Base-by-base conservation (phyloP, 2,113 vertebrate genomes). In the Hippocampus comes region DNA sequence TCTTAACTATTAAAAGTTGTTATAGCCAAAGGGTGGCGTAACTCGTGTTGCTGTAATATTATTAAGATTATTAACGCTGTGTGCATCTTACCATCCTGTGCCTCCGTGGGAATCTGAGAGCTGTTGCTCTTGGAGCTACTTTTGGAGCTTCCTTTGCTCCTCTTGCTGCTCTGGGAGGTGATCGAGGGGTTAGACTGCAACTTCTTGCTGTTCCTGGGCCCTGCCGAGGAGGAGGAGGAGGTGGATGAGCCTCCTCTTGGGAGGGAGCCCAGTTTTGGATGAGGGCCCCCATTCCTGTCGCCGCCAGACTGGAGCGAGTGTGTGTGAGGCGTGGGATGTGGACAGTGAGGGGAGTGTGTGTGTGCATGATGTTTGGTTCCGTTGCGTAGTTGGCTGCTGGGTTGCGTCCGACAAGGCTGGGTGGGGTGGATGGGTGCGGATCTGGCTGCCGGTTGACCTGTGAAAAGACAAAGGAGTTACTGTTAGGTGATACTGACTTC, bases 61-160 rank as follows among this genome's bases (percentile, higher is more conserved):
- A 60, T 30, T 30, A 30, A 17, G 57, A 30, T 30, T 15, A 18
- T 34, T 34, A 18, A 15, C 34, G 27, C 5, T 20, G 27, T 48
- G 21, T 25, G 51, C 25, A 1, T 57, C 93, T 92, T 90, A 98
- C 96, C 97, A 78, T 97, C 95, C 84, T 96, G 95, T 0, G 94
- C 94, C 84, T 97, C 95, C 20, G 93, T 93, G 56, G 96, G 97
- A 73, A 98, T 95, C 90, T 98, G 95, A 6, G 96, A 97, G 42
- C 94, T 91, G 72, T 94, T 90, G 0, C 95, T 95, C 71, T 98
- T 95, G 4, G 96, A 97, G 41, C 94, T 91, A 70, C 95, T 95
- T 71, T 95, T 96, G 74, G 94, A 93, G 91, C 96, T 96, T 84
- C 92, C 88, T 88, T 95, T 97, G 90, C 95, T 96, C 83, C 94